Conservation (phyloP, 2,797 vertebrate species). For the Nyctibius grandis region DNA sequence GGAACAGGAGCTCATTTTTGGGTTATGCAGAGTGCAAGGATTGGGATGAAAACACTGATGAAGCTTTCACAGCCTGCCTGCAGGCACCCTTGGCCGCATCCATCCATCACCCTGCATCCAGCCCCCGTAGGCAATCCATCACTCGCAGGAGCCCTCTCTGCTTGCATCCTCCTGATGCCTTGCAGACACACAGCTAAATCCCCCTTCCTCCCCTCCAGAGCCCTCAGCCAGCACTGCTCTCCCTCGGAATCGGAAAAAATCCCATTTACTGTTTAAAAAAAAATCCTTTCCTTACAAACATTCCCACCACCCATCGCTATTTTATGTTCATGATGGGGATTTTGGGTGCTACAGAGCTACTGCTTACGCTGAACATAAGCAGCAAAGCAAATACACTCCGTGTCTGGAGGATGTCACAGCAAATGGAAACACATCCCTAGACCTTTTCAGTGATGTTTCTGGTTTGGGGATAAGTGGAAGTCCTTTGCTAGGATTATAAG, state of each 20-base stretch:
- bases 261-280: neutral
- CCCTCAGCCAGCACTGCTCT: neutral
- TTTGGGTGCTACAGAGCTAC: neutral
- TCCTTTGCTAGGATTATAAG: neutral
- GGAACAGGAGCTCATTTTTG: neutral
- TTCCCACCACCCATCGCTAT: neutral
- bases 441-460: neutral
- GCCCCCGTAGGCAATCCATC: neutral
- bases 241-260: neutral
- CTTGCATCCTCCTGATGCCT: neutral
- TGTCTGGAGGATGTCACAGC: neutral
- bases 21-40: neutral
- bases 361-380: neutral
- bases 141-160: neutral
- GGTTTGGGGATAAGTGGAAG: neutral
- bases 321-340: neutral
- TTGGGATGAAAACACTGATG: neutral
- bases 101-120: neutral
- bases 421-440: neutral
- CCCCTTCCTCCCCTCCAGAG: neutral
- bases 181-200: constrained; percentile 1
- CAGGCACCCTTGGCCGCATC: neutral
- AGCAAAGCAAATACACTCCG: neutral
- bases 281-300: neutral
- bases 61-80: neutral